Conservation (phyloP, 2,888 invertebrate species). For the Troides oblongomaculatus region DNA sequence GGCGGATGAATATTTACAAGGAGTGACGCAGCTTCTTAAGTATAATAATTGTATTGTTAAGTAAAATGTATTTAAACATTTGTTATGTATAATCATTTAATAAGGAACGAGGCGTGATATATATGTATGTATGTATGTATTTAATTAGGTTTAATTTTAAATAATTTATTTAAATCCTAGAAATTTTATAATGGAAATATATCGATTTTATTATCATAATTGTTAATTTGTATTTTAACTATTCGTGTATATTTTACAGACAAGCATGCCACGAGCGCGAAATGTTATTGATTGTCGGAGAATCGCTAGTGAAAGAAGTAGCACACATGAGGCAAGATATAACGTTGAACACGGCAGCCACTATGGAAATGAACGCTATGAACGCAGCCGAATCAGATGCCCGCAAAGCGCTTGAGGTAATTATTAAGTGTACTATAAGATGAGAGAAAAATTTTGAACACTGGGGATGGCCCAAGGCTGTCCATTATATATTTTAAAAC, state of each 20-base stretch:
- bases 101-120: too few species aligned
- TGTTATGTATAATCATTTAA: too few species aligned
- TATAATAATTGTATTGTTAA: conserved; percentile 35
- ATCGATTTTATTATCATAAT: not conserved
- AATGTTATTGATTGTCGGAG: conserved; percentile 58
- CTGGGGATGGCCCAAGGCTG: too few species aligned
- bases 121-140: too few species aligned
- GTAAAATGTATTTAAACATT: not conserved
- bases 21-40: conserved; percentile 60
- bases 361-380: conserved; percentile 46
- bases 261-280: conserved; percentile 58
- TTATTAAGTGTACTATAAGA: not conserved
- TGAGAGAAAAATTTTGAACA: not conserved
- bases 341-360: conserved; percentile 44
- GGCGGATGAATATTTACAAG: conserved; percentile 55
- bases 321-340: conserved; percentile 60
- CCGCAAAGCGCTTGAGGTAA: conserved; percentile 51
- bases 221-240: not conserved
- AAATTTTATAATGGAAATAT: not conserved
- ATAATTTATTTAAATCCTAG: too few species aligned
- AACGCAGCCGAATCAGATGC: conserved; percentile 45
- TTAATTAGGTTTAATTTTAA: too few species aligned
- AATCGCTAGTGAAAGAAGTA: conserved; percentile 64
- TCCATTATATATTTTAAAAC: too few species aligned
- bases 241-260: conserved; percentile 38